These are phyloP conservation scores for Aphis gossypii DNA, from an alignment of 1,140 invertebrate species.

Conservation along the genomic window DNA sequence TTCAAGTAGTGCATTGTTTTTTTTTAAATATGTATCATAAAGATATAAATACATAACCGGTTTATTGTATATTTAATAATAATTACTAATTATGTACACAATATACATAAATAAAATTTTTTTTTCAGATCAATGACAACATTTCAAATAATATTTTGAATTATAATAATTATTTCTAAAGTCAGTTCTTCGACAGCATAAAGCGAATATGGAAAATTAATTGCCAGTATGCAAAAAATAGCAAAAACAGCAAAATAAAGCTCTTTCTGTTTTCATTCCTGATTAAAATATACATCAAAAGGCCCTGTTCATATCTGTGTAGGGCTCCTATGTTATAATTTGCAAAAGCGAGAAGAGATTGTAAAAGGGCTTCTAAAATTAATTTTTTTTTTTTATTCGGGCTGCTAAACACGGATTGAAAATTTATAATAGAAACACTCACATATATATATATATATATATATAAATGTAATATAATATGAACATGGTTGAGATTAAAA, in stretches of 20 bases:
- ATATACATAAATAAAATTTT: neutral
- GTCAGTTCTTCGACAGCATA: neutral
- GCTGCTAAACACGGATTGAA: neutral
- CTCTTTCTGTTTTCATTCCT: conserved; percentile 5
- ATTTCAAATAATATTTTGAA: neutral
- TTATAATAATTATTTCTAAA: neutral
- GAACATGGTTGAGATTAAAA: neutral
- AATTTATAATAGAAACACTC: neutral
- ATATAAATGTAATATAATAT: no score
- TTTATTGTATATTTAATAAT: no score
- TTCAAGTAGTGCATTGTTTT: neutral
- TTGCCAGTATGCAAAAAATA: conserved; percentile 25
- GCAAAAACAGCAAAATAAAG: neutral
- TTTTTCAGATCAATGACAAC: neutral
- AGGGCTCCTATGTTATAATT: neutral
- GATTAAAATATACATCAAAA: conserved; percentile 44
- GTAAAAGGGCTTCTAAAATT: neutral
- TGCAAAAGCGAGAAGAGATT: neutral
- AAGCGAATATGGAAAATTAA: neutral
- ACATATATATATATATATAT: no score
- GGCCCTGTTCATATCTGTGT: neutral
- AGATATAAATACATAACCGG: no score
- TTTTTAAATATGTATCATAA: neutral
- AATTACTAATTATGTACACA: no score
- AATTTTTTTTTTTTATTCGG: neutral